A percentile compares a stretch with the other conserved stretches of the same genome.
Conservation (phyloP, 2,113 vertebrate species). For the Mohoua ochrocephala region DNA sequence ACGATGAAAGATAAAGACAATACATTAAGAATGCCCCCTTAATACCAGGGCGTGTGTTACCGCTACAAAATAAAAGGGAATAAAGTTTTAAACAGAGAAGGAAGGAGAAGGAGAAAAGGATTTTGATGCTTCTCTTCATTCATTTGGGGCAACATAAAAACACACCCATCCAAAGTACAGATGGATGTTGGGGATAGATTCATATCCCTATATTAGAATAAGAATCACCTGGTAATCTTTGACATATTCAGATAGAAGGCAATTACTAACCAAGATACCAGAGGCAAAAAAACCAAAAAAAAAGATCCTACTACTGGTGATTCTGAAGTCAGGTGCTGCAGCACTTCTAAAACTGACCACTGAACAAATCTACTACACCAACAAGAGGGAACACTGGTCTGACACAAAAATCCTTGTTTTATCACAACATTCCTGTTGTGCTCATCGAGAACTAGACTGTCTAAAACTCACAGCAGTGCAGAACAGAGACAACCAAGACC, state of each 20-base stretch:
- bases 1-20: neutral
- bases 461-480: neutral
- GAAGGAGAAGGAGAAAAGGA: neutral
- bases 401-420: accelerated
- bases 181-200: neutral
- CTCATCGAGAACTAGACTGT: neutral
- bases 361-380: neutral
- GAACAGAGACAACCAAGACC: neutral
- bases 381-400: neutral
- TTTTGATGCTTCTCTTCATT: neutral
- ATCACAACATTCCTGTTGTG: neutral
- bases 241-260: neutral
- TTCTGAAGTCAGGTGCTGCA: neutral
- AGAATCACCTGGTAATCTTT: neutral
- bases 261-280: neutral
- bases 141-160: neutral
- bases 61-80: neutral
- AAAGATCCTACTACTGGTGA: neutral
- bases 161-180: neutral
- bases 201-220: neutral
- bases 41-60: neutral
- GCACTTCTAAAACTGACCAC: neutral
- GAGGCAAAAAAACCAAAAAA: neutral
- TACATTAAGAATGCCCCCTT: neutral
- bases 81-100: neutral